Evolutionary conservation across 2,113 vertebrate species (phyloP).

Genomic region (Riparia riparia): DNA sequence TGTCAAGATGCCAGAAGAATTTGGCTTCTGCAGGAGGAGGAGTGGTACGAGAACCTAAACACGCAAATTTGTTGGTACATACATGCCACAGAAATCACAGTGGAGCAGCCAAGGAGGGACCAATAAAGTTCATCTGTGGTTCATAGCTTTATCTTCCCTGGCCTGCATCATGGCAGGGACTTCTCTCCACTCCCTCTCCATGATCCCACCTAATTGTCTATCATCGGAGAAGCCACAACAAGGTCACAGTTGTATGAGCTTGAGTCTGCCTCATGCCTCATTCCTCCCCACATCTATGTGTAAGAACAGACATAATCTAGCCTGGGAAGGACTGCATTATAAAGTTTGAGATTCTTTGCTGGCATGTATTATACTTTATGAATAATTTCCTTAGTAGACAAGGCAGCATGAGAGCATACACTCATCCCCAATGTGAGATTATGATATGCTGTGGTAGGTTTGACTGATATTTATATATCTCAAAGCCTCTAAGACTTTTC

Average conservation of each 20-base stretch:
- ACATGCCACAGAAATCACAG: background rate
- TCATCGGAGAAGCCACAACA: background rate
- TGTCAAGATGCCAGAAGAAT: background rate
- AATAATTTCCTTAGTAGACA: background rate
- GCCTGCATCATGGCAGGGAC: background rate
- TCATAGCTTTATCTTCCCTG: background rate
- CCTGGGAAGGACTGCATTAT: background rate
- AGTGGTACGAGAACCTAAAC: background rate
- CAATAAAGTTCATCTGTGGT: background rate
- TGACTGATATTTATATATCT: background rate
- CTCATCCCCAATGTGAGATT: background rate
- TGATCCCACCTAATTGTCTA: background rate
- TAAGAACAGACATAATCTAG: background rate
- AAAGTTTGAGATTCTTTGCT: background rate
- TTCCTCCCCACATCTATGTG: too few species aligned
- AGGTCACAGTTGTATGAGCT: background rate
- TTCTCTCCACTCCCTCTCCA: background rate
- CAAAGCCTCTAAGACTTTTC: background rate
- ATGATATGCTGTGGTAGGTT: background rate
- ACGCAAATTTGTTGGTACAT: background rate
- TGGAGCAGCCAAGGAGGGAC: rapidly evolving
- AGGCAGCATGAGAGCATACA: background rate
- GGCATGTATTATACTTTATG: rapidly evolving
- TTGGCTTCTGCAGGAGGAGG: background rate
- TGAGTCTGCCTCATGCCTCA: background rate